phyloP scores from a whole-genome alignment of 1,140 invertebrate genomes.

The Mamestra configurata region DNA sequence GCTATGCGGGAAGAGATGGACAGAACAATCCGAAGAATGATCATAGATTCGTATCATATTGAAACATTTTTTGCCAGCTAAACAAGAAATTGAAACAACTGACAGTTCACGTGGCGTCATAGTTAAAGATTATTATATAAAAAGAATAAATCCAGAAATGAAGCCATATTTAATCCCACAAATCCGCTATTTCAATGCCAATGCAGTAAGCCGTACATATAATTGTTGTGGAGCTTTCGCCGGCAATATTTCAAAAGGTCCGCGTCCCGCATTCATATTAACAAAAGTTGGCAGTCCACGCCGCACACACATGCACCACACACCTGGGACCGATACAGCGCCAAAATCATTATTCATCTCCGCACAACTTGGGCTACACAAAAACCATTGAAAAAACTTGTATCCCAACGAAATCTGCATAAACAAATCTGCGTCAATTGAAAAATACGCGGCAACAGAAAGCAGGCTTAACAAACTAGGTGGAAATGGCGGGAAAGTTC shows the following conservation, averaged over 20 bases:
- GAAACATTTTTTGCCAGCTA: background rate
- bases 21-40: background rate
- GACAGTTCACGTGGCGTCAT: background rate
- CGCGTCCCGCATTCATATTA: conserved; percentile 38
- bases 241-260: conserved; percentile 34
- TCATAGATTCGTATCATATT: background rate
- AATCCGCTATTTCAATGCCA: conserved; percentile 13
- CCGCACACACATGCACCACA: conserved; percentile 54
- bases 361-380: conserved; percentile 44
- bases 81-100: too few species aligned
- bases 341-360: conserved; percentile 66
- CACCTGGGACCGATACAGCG: conserved; percentile 63
- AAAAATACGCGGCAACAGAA: conserved; percentile 36
- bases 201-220: conserved; percentile 25
- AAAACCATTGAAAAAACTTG: conserved; percentile 53
- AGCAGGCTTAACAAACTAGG: background rate
- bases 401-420: conserved; percentile 46
- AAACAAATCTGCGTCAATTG: conserved; percentile 50
- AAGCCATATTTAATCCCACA: background rate
- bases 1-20: background rate
- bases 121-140: background rate
- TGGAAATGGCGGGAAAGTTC: conserved; percentile 69
- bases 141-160: background rate
- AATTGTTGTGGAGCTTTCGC: conserved; percentile 27
- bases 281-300: conserved; percentile 45